Evolutionary conservation across 2,113 vertebrate species (phyloP).

Genomic region (Sylvia atricapilla): DNA sequence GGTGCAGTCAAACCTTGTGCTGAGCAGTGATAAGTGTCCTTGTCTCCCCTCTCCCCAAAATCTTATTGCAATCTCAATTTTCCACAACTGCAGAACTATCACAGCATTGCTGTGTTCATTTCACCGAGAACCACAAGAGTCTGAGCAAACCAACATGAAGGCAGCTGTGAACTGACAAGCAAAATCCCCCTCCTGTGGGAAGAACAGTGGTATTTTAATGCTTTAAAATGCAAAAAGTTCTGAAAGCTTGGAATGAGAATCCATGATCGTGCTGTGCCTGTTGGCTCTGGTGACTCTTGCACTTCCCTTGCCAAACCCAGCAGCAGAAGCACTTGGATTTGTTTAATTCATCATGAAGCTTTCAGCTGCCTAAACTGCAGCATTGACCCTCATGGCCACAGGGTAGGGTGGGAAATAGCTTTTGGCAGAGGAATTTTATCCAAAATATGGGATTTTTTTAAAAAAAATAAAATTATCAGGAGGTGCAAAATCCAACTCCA

Average conservation of each 20-base stretch:
- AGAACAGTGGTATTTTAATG: not conserved
- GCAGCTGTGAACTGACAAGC: not conserved
- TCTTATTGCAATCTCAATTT: not conserved
- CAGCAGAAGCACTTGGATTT: not conserved
- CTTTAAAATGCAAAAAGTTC: not conserved
- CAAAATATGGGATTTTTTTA: accelerated
- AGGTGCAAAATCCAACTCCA: not conserved
- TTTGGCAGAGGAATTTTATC: not conserved
- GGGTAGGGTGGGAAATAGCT: not conserved
- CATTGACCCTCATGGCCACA: not conserved
- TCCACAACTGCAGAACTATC: accelerated
- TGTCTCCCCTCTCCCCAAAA: not conserved
- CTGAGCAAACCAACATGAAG: not conserved
- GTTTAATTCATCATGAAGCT: accelerated
- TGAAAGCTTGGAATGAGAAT: not conserved
- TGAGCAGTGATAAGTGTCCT: not conserved
- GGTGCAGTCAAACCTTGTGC: not conserved
- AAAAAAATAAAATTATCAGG: not conserved
- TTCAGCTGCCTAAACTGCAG: not conserved
- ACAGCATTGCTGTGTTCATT: not conserved
- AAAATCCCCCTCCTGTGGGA: not conserved
- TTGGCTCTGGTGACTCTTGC: not conserved
- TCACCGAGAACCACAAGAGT: not conserved
- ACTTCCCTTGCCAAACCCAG: not conserved
- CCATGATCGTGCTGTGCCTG: not conserved